Percentiles rank a stretch among this genome's conserved stretches.
Conservation (phyloP, 2,888 invertebrate species). For the Alcis repandata region DNA sequence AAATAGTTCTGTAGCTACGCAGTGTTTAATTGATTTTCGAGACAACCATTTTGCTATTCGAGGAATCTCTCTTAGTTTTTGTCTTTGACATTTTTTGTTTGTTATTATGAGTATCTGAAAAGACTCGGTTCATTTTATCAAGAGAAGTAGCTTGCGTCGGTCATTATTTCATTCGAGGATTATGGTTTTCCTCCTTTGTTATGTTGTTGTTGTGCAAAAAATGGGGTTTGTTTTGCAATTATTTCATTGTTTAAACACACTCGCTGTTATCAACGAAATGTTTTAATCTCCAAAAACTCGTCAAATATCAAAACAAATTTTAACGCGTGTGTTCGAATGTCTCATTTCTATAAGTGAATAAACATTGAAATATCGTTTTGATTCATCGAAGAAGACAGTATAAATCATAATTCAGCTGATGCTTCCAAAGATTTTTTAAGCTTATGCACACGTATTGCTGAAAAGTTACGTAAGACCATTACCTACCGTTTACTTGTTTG, state of each 20-base stretch:
- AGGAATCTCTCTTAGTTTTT: constrained; percentile 10
- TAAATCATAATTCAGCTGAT: neutral
- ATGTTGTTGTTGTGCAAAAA: constrained; percentile 13
- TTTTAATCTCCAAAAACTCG: too few relatives aligned
- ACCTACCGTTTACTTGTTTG: constrained; percentile 3
- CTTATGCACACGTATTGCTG: neutral
- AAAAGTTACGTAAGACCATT: too few relatives aligned
- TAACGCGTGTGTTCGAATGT: too few relatives aligned
- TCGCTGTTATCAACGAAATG: neutral
- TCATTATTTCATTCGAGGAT: constrained; percentile 14
- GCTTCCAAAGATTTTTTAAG: neutral
- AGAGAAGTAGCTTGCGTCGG: constrained; percentile 2
- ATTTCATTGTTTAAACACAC: neutral
- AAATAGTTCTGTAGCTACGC: constrained; percentile 20
- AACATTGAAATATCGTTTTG: too few relatives aligned
- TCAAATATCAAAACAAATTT: too few relatives aligned
- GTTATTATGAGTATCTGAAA: neutral
- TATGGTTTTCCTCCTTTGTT: constrained; percentile 21
- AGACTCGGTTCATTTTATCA: constrained; percentile 10
- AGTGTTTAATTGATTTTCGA: constrained; percentile 14
- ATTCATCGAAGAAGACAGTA: too few relatives aligned
- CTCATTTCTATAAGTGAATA: too few relatives aligned
- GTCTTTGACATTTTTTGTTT: neutral
- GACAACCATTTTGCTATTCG: constrained; percentile 8
- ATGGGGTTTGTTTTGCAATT: neutral